These are phyloP conservation scores for Trichoplusia ni DNA, from an alignment of 1,140 invertebrate genomes.

Conservation along the genomic window DNA sequence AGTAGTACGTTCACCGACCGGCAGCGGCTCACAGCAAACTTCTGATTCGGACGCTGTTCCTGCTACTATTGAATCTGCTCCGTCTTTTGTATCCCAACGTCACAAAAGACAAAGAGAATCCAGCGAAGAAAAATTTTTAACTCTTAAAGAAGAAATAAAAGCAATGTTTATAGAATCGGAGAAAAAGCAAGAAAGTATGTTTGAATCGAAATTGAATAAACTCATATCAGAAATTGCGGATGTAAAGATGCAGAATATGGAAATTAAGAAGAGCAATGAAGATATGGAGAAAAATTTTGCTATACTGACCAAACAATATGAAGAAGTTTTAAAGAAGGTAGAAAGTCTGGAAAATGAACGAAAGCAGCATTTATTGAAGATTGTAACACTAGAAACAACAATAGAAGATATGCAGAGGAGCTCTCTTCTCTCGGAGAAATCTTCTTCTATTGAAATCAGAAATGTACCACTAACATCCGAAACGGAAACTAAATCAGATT, in stretches of 20 bases:
- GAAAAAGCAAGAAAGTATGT: not conserved
- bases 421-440: too few species aligned
- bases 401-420: not conserved
- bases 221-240: not conserved
- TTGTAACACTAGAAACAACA: not conserved
- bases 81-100: not conserved
- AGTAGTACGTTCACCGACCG: not conserved
- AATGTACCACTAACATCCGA: not conserved
- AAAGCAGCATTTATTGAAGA: not conserved
- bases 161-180: slow-evolving; percentile 1
- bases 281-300: not conserved
- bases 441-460: not conserved
- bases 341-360: not conserved
- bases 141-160: not conserved
- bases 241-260: not conserved
- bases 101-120: not conserved
- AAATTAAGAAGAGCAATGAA: slow-evolving; percentile 3
- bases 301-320: not conserved
- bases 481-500: not conserved
- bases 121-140: not conserved
- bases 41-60: not conserved
- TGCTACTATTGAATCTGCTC: not conserved
- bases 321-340: not conserved
- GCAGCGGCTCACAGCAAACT: not conserved
- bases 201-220: too few species aligned